Conservation (phyloP, 2,113 vertebrate genomes). For the Cynoglossus semilaevis region DNA sequence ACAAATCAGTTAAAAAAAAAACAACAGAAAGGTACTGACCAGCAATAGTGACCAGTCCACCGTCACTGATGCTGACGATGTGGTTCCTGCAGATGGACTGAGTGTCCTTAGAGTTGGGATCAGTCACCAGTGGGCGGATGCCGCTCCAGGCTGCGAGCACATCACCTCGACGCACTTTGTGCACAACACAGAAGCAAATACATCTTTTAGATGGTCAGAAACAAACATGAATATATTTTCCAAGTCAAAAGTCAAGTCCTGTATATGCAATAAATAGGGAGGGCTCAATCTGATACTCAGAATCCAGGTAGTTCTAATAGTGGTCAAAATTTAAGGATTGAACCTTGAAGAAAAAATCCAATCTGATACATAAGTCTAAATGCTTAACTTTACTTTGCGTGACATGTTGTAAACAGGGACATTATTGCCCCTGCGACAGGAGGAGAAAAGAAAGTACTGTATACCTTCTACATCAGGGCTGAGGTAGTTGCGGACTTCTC, state of each 20-base stretch:
- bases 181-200: background rate
- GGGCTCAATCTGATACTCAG: too few relatives aligned
- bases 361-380: too few relatives aligned
- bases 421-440: too few relatives aligned
- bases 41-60: conserved; percentile 92
- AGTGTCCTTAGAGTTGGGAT: conserved; percentile 93
- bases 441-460: background rate
- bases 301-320: too few relatives aligned
- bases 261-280: too few relatives aligned
- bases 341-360: too few relatives aligned
- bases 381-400: too few relatives aligned
- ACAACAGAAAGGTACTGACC: conserved; percentile 74
- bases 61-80: conserved; percentile 85
- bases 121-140: conserved; percentile 93
- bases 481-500: conserved; percentile 92
- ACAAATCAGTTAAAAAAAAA: conserved; percentile 17
- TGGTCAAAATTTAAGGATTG: too few relatives aligned
- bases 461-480: conserved; percentile 91
- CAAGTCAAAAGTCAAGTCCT: too few relatives aligned
- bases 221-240: too few relatives aligned
- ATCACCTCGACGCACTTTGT: conserved; percentile 90
- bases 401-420: too few relatives aligned
- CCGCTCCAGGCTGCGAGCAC: conserved; percentile 97
- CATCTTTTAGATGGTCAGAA: too few relatives aligned
- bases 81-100: conserved; percentile 96